These are phyloP conservation scores for Harpagus bidentatus DNA, from an alignment of 2,113 vertebrate genomes.

Conservation along the genomic window DNA sequence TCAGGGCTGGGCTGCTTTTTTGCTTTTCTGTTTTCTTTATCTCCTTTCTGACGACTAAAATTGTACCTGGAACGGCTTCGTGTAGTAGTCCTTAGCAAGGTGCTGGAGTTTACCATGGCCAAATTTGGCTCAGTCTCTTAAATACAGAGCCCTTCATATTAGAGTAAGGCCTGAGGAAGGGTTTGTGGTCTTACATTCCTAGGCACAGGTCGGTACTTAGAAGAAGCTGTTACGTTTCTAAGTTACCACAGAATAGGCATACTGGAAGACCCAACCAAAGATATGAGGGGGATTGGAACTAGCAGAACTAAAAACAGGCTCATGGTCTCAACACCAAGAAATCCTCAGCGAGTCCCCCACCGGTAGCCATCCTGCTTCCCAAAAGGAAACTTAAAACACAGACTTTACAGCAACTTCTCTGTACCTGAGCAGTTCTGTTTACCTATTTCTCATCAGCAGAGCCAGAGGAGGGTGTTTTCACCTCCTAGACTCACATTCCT, in stretches of 20 bases:
- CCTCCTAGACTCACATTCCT: not conserved
- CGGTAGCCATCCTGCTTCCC: not conserved
- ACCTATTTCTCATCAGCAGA: not conserved
- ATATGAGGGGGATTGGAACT: not conserved
- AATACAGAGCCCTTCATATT: not conserved
- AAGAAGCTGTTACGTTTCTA: not conserved
- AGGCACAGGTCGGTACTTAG: not conserved
- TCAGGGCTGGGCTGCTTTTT: not conserved
- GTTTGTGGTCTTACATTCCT: not conserved
- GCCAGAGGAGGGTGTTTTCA: not conserved
- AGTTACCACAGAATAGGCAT: fast-evolving
- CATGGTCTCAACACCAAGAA: not conserved
- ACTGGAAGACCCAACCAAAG: not conserved
- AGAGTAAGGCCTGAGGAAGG: not conserved
- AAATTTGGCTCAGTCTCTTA: not conserved
- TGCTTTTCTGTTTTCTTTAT: not conserved
- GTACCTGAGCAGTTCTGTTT: fast-evolving
- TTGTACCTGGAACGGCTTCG: not conserved
- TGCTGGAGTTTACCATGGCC: not conserved
- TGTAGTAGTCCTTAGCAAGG: not conserved
- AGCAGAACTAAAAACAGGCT: not conserved
- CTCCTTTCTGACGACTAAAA: not conserved
- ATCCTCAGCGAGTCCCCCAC: not conserved
- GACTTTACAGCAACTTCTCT: not conserved
- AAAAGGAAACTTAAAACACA: not conserved